phyloP scores from a whole-genome alignment of 2,888 invertebrate species.

The Lasioglossum morio region DNA sequence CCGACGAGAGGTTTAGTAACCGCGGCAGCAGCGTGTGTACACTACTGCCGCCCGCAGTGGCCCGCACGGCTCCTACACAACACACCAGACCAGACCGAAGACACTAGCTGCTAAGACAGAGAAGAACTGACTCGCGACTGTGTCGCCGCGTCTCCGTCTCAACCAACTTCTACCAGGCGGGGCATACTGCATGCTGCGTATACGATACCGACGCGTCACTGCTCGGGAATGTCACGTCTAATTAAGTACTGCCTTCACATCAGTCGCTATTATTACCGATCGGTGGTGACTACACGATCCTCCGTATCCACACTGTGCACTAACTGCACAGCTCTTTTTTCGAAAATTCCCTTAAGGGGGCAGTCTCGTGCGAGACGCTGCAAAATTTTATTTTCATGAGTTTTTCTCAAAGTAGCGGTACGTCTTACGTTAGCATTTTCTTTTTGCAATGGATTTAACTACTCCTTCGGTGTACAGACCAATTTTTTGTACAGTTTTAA shows the following conservation, averaged over 20 bases:
- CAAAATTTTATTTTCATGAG: too few species aligned
- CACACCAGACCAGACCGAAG: conserved; percentile 48
- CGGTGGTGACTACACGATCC: conserved; percentile 41
- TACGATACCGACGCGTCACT: conserved; percentile 58
- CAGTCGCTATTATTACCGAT: conserved; percentile 61
- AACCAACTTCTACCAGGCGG: conserved; percentile 52
- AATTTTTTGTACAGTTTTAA: too few species aligned
- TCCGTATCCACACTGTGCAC: conserved; percentile 4
- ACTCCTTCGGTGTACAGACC: too few species aligned
- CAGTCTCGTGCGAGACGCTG: too few species aligned
- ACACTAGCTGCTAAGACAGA: conserved; percentile 53
- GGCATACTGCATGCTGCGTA: conserved; percentile 44
- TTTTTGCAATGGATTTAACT: neutral
- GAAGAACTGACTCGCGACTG: conserved; percentile 62
- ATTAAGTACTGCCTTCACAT: conserved; percentile 59
- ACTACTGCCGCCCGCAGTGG: conserved; percentile 57
- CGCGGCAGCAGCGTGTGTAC: conserved; percentile 60
- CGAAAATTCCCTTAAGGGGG: too few species aligned
- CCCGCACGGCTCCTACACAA: conserved; percentile 59
- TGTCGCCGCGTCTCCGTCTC: conserved; percentile 62
- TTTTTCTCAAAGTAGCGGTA: neutral
- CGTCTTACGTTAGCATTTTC: too few species aligned
- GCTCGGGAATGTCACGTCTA: conserved; percentile 60
- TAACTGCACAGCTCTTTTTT: neutral
- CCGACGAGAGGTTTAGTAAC: conserved; percentile 51